Percentiles rank a stretch among this genome's conserved stretches.
These are phyloP conservation scores for Chlorops oryzae DNA, from an alignment of 1,140 invertebrate genomes.

Conservation along the genomic window DNA sequence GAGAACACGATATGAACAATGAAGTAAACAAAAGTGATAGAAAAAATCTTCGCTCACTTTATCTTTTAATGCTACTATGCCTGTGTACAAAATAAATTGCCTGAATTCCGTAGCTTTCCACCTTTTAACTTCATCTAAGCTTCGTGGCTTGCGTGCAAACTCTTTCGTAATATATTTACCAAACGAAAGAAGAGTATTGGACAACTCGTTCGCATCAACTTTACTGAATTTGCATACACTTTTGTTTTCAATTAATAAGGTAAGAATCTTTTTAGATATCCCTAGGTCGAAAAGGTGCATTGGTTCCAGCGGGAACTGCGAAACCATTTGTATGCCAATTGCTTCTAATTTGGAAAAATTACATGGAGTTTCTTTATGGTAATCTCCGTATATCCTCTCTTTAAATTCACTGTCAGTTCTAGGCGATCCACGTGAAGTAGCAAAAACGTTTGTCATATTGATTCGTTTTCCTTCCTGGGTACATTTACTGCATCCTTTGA, in stretches of 20 bases:
- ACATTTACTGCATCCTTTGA: constrained; percentile 10
- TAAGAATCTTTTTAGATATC: constrained; percentile 5
- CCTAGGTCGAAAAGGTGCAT: constrained; percentile 7
- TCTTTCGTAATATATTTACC: constrained; percentile 30
- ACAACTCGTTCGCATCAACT: background rate
- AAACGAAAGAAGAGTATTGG: background rate
- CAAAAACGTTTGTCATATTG: background rate
- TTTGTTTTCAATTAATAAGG: background rate
- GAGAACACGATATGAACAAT: constrained; percentile 19
- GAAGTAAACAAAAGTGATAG: constrained; percentile 45
- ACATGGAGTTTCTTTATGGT: background rate
- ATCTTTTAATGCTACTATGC: constrained; percentile 40
- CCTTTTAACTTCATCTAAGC: constrained; percentile 33
- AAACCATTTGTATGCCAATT: constrained; percentile 7
- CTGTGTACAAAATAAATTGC: constrained; percentile 49
- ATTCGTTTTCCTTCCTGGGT: background rate
- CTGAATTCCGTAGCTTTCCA: constrained; percentile 52
- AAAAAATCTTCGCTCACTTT: constrained; percentile 36
- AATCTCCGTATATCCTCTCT: background rate
- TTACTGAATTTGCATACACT: background rate
- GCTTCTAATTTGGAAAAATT: background rate
- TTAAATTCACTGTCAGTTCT: background rate
- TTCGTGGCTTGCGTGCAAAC: constrained; percentile 46
- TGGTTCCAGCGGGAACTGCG: constrained; percentile 3
- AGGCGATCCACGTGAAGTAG: background rate